These are phyloP conservation scores for Cheilosia vulpina DNA, from an alignment of 2,888 invertebrate genomes.

Conservation along the genomic window DNA sequence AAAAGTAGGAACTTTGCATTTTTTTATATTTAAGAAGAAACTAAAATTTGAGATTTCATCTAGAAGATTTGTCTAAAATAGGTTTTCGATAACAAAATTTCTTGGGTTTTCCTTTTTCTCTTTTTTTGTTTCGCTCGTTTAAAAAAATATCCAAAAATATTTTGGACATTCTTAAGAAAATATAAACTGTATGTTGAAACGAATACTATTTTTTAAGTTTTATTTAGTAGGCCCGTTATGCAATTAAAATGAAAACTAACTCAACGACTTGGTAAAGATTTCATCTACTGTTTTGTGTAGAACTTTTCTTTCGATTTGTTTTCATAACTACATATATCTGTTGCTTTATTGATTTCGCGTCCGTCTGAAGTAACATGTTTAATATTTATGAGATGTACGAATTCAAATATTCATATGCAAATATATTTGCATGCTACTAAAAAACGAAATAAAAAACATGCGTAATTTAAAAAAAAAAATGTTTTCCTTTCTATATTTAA, in stretches of 20 bases:
- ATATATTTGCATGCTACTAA: constrained; percentile 49
- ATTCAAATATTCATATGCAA: constrained; percentile 29
- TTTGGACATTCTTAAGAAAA: constrained; percentile 35
- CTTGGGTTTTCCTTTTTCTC: constrained; percentile 52
- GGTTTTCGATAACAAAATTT: not conserved
- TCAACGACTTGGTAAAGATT: constrained; percentile 28
- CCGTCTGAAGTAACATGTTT: not conserved
- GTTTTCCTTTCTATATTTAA: constrained; percentile 38
- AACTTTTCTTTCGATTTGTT: constrained; percentile 7
- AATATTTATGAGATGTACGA: constrained; percentile 20
- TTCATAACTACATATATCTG: not conserved
- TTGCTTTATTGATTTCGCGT: not conserved
- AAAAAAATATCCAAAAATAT: constrained; percentile 37
- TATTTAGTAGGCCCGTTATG: constrained; percentile 69
- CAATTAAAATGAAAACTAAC: constrained; percentile 2
- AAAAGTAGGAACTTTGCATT: constrained; percentile 72
- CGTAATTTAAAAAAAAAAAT: not conserved
- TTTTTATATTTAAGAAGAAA: constrained; percentile 28
- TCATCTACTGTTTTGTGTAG: constrained; percentile 51
- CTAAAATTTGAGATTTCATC: constrained; percentile 25
- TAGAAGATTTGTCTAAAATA: constrained; percentile 20
- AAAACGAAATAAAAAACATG: constrained; percentile 13
- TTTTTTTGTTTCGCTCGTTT: constrained; percentile 23
- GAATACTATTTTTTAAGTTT: constrained; percentile 42
- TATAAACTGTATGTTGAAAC: constrained; percentile 37